Evolutionary conservation across 2,888 invertebrate species (phyloP), one percentile per base, ranked within the genome.

Genomic region (Cylindroiulus punctatus): DNA sequence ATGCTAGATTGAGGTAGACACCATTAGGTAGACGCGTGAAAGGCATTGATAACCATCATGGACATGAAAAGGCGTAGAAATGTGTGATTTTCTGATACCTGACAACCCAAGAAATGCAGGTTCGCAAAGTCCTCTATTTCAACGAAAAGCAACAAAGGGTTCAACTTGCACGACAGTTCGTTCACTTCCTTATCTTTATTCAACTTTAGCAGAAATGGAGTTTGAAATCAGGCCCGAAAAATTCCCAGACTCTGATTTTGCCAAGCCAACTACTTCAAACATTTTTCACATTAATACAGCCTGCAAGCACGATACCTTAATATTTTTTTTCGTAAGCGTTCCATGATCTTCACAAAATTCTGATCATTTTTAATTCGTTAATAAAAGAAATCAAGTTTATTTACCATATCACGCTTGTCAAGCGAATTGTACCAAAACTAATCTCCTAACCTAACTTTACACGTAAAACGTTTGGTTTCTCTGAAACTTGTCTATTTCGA

Each of bases 1-100:
- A 30, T 76, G 76, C 76, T 26, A 30, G 76, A 76, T 76, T 76
- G 76, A 76, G 76, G 76, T 76, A 76, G 76, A 76, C 76, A 76
- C 76, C 76, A 30, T 76, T 22, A 30, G 76, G 30, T 30, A 76
- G 26, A 30, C 57, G 76, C 76, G 22, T 76, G 22, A 76, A 76
- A 76, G 76, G 30, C 76, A 30, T 76, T 76, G 76, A 76, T 76
- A 12, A 30, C 76, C 5, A 76, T 76, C 76, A 76, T 76, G 76
- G 26, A 76, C 30, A 76, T 76, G 76, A 30, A 76, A 26, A 76
- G 76, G 76, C 76, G 26, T 76, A 76, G 76, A 76, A 76, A 26
- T 76, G 5, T 76, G 76, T 76, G 76, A 76, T 76, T 76, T 57
- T 57, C 76, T 26, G 76, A 76, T 76, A 76, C 76, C 30, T 76